These are phyloP conservation scores for Octomys mimax DNA, from an alignment of 2,797 vertebrate genomes.

Conservation along the genomic window DNA sequence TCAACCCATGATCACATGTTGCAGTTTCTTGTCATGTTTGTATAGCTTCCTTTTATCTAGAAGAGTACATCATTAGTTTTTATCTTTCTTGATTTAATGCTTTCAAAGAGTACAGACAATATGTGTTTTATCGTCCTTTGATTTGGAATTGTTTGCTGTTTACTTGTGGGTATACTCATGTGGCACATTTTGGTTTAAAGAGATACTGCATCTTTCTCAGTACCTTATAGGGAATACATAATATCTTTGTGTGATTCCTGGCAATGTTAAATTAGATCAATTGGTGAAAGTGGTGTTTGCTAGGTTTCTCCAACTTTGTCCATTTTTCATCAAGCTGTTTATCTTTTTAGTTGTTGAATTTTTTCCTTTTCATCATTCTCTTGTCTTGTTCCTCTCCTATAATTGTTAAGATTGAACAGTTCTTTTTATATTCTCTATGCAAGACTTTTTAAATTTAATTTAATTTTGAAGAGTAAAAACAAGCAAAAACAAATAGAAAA, in stretches of 20 bases:
- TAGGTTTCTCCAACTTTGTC: neutral
- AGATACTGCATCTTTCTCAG: neutral
- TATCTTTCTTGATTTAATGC: conserved; percentile 19
- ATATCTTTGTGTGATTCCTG: neutral
- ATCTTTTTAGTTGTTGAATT: neutral
- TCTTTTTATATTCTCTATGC: neutral
- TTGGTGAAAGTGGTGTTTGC: neutral
- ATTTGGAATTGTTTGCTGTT: conserved; percentile 41
- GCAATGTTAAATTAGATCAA: neutral
- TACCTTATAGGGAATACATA: neutral
- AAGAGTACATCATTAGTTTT: neutral
- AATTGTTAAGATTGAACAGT: neutral
- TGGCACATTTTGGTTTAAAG: neutral
- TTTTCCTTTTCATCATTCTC: no score
- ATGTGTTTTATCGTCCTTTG: neutral
- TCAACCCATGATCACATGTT: neutral
- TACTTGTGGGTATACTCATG: neutral
- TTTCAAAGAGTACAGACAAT: neutral
- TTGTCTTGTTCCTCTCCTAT: no score
- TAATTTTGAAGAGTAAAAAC: no score
- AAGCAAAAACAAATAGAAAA: no score
- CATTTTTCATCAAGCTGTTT: conserved; percentile 29
- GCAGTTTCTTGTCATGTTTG: neutral
- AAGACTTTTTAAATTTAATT: neutral
- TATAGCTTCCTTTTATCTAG: neutral